Base-by-base conservation (phyloP, 2,888 invertebrate species). In the Drosophila niveifrons region DNA sequence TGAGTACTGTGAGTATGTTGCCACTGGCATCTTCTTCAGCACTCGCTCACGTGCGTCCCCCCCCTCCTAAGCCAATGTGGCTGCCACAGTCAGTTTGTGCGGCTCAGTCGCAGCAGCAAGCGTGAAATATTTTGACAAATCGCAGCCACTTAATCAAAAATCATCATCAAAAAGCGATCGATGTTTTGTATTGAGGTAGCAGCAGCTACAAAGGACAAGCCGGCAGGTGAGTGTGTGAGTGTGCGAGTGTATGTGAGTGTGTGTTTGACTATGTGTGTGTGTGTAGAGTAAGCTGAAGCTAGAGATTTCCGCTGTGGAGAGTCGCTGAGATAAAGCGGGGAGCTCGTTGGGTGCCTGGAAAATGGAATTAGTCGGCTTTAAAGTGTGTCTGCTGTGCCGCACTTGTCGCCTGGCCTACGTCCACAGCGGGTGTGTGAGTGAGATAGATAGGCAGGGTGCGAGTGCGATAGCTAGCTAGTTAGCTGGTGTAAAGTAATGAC, bases 101-200 rank as follows among this genome's bases (percentile, higher is more conserved):
- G 15, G 17, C n/a, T 46, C 58, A 1, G 39, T 17, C 61, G 41
- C 57, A 41, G 43, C 61, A 23, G 78, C 56, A 67, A 80, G 88
- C 88, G 82, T 86, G 75, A 90, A 88, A 88, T 90, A 88, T 90
- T 90, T 88, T 88, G 90, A 90, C 90, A 90, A 90, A 90, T 90
- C 82, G 90, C 75, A 73, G 85, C 65, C 90, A 90, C 90, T 90
- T 90, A 88, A 90, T 90, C 90, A 90, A 85, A 90, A 87, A 87
- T 87, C 88, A 86, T 83, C 87, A 83, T 89, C 88, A 72, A 66
- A 74, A 84, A 80, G 85, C 85, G 85, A 86, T 89, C 89, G 89
- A 85, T 81, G 89, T 78, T 83, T 85, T 74, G 85, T 88, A 65
- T 85, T 82, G 88, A 88, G 78, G 80, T 71, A 83, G 80, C 72